Conservation (phyloP, 2,888 invertebrate species). For the Hedychridium roseum region DNA sequence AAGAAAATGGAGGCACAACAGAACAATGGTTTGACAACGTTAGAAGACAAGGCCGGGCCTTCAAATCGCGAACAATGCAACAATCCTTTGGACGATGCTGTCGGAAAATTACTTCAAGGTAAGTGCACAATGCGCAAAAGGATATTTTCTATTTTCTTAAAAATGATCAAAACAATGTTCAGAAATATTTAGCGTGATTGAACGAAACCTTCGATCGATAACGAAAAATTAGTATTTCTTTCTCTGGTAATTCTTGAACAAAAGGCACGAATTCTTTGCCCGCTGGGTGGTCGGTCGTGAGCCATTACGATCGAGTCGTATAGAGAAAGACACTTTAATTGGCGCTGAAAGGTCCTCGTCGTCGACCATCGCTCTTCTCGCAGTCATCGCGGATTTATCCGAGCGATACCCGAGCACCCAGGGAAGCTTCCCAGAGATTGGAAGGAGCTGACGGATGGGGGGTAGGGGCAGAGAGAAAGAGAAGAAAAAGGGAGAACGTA, state of each 20-base stretch:
- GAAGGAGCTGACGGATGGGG: too few relatives aligned
- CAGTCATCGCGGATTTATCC: slow-evolving; percentile 48
- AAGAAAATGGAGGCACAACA: slow-evolving; percentile 26
- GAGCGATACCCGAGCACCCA: slow-evolving; percentile 17
- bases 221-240: too few relatives aligned
- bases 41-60: slow-evolving; percentile 39
- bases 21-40: slow-evolving; percentile 21
- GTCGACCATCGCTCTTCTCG: slow-evolving; percentile 43
- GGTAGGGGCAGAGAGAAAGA: slow-evolving; percentile 13
- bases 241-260: too few relatives aligned
- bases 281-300: slow-evolving; percentile 1
- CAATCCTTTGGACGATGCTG: slow-evolving; percentile 55
- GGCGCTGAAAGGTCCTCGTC: slow-evolving; percentile 55
- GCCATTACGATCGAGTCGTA: slow-evolving; percentile 38
- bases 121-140: too few relatives aligned
- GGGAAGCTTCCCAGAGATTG: too few relatives aligned
- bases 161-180: too few relatives aligned
- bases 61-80: slow-evolving; percentile 38
- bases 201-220: too few relatives aligned
- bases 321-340: slow-evolving; percentile 56
- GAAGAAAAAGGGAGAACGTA: slow-evolving; percentile 9
- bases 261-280: too few relatives aligned
- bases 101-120: slow-evolving; percentile 60
- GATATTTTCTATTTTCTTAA: too few relatives aligned
- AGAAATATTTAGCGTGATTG: too few relatives aligned